Conservation (phyloP, 2,888 invertebrate species). For the Drosophila atripex region DNA sequence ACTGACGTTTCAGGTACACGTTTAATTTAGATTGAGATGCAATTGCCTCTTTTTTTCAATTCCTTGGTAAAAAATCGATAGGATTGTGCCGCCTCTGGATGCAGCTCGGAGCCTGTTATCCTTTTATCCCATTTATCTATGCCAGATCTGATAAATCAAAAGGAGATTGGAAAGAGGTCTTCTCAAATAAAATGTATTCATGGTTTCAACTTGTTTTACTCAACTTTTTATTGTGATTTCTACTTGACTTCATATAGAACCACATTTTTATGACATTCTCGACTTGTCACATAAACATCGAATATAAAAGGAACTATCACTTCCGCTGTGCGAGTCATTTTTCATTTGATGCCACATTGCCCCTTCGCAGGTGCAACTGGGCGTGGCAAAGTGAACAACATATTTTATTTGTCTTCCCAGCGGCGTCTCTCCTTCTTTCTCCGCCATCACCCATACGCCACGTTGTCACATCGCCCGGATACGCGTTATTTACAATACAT, state of each 20-base stretch:
- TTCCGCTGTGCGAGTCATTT: conserved; percentile 14
- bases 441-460: conserved; percentile 37
- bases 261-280: background rate
- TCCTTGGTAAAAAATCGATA: background rate
- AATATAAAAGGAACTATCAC: conserved; percentile 29
- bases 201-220: no score
- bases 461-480: conserved; percentile 66
- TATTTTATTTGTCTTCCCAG: conserved; percentile 68
- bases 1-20: conserved; percentile 10
- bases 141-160: background rate
- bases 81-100: no score
- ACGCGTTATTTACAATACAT: conserved; percentile 74
- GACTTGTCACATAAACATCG: conserved; percentile 43
- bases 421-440: conserved; percentile 21
- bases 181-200: background rate
- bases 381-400: conserved; percentile 66
- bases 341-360: conserved; percentile 36
- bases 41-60: conserved; percentile 4
- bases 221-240: background rate
- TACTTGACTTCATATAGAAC: background rate
- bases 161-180: background rate
- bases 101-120: background rate
- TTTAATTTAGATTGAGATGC: conserved; percentile 17
- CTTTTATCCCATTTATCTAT: background rate
- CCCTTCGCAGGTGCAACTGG: conserved; percentile 48